A percentile compares a stretch with the other conserved stretches of the same genome.
phyloP scores from a whole-genome alignment of 2,888 invertebrate genomes.

The Polyommatus icarus region DNA sequence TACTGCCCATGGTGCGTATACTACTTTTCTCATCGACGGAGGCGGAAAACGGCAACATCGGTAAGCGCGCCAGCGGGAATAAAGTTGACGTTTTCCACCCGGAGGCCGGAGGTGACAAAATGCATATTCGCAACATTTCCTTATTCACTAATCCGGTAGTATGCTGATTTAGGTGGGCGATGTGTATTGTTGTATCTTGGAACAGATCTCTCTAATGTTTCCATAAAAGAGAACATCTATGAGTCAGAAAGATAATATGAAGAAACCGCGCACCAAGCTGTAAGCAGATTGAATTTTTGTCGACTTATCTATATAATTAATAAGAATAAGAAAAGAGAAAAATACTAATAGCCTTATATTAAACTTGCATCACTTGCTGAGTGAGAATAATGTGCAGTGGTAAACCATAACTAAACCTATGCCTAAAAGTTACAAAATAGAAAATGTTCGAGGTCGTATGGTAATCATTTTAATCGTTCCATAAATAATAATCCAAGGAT shows the following conservation, averaged over 20 bases:
- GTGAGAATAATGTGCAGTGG: too few species aligned
- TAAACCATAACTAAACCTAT: too few species aligned
- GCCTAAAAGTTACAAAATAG: background rate
- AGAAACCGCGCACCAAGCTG: background rate
- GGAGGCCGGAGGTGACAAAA: too few species aligned
- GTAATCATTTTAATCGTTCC: slow-evolving; percentile 3
- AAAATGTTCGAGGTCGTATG: slow-evolving; percentile 10
- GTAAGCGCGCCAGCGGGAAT: too few species aligned
- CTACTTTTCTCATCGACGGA: too few species aligned
- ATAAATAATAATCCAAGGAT: slow-evolving; percentile 14
- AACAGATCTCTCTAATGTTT: background rate
- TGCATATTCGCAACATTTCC: background rate
- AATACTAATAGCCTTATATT: too few species aligned
- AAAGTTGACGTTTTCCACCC: too few species aligned
- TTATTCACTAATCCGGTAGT: background rate
- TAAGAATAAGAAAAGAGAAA: too few species aligned
- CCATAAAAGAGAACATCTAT: background rate
- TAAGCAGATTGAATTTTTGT: background rate
- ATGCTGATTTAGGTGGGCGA: background rate
- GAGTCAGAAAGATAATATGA: background rate
- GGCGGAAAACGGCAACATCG: too few species aligned
- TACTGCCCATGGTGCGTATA: too few species aligned
- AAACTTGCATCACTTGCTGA: too few species aligned
- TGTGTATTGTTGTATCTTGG: background rate
- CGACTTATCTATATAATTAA: too few species aligned